phyloP scores from a whole-genome alignment of 1,140 invertebrate species.

The Acromyrmex charruanus region DNA sequence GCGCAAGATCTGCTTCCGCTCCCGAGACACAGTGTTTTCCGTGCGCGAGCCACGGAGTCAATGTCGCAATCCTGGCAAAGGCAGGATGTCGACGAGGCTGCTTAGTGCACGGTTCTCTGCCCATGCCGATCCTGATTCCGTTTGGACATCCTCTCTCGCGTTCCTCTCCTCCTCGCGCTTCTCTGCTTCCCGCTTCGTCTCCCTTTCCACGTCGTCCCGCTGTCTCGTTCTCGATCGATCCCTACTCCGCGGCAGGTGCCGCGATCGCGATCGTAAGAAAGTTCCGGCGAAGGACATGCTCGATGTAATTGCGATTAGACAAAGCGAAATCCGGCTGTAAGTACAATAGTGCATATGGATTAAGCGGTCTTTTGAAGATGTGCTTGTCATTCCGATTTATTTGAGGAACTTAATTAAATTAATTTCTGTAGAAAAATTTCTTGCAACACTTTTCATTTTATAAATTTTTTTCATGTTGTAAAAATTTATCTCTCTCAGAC shows the following conservation, averaged over 20 bases:
- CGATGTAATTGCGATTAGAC: constrained; percentile 50
- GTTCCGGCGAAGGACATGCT: constrained; percentile 53
- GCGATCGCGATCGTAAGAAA: constrained; percentile 48
- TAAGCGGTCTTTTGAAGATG: background rate
- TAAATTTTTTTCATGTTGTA: too few species aligned
- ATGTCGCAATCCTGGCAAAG: constrained; percentile 80
- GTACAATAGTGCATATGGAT: background rate
- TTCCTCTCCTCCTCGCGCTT: constrained; percentile 18
- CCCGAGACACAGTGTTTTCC: constrained; percentile 76
- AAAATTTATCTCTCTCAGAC: background rate
- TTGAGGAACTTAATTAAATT: background rate
- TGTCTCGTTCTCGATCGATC: constrained; percentile 53
- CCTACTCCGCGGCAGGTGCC: constrained; percentile 37
- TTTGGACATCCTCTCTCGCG: constrained; percentile 71
- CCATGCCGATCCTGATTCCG: constrained; percentile 82
- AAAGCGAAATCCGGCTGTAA: constrained; percentile 29
- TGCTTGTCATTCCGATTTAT: background rate
- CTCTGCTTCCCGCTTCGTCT: background rate
- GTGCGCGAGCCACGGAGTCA: constrained; percentile 71
- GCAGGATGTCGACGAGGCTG: constrained; percentile 85
- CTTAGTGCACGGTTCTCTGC: constrained; percentile 79
- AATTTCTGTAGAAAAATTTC: background rate
- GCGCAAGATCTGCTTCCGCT: constrained; percentile 83
- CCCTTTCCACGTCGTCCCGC: constrained; percentile 50
- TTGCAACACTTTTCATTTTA: background rate